phyloP scores from a whole-genome alignment of 1,140 invertebrate genomes.

The Polypedilum pembai region DNA sequence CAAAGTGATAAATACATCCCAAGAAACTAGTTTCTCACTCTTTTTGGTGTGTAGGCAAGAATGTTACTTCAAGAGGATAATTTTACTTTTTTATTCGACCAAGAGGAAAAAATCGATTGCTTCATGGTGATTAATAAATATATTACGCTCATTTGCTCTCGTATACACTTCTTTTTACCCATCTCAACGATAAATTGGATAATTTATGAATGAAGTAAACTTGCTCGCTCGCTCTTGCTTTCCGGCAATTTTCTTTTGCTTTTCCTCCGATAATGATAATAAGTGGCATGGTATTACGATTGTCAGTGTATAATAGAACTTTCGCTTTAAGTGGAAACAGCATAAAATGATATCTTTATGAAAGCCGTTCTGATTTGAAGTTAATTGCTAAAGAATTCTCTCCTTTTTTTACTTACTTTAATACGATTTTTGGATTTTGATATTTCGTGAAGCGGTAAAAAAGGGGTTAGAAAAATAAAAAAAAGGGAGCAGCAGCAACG shows the following conservation, averaged over 20 bases:
- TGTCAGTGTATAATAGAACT: too few species aligned
- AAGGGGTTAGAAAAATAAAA: too few species aligned
- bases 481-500: too few species aligned
- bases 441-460: too few species aligned
- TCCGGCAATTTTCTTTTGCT: not conserved
- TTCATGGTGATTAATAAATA: not conserved
- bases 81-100: too few species aligned
- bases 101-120: not conserved
- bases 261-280: not conserved
- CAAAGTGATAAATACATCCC: slow-evolving; percentile 11
- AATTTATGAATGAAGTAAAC: slow-evolving; percentile 6
- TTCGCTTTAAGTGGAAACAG: too few species aligned
- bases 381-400: too few species aligned
- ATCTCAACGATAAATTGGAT: not conserved
- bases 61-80: not conserved
- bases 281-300: not conserved
- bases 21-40: not conserved
- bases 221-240: not conserved
- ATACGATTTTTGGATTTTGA: too few species aligned
- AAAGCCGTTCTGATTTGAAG: too few species aligned
- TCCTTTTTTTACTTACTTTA: too few species aligned
- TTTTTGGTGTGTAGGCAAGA: not conserved
- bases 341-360: too few species aligned
- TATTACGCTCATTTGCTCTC: not conserved
- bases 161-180: not conserved